Conservation (phyloP, 1,140 invertebrate species). For the Cepaea nemoralis region DNA sequence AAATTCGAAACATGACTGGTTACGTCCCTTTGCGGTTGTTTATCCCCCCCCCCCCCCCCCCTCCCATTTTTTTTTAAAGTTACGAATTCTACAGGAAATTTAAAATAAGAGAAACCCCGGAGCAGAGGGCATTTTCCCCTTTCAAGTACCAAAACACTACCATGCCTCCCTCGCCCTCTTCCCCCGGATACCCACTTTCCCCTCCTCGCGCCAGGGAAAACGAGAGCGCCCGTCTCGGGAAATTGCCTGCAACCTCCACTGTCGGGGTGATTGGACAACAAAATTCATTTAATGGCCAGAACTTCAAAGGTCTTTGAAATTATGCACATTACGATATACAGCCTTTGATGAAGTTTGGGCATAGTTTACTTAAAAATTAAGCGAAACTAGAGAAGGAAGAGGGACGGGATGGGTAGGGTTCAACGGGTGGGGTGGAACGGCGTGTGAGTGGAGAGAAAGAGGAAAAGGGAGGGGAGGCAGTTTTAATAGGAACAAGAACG, state of each 20-base stretch:
- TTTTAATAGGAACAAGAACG: no score
- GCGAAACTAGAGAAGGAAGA: background rate
- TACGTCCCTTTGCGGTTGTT: background rate
- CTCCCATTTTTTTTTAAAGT: background rate
- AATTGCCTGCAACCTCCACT: background rate
- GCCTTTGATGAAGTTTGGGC: constrained; percentile 6
- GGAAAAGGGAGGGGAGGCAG: no score
- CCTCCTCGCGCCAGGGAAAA: background rate
- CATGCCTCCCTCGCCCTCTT: background rate
- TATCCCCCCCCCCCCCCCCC: background rate
- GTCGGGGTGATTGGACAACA: background rate
- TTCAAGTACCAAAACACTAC: background rate
- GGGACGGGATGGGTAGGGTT: background rate
- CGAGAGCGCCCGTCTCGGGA: background rate
- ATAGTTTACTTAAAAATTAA: constrained; percentile 2
- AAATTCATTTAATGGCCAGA: constrained; percentile 7
- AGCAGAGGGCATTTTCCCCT: background rate
- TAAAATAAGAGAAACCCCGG: background rate
- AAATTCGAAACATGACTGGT: constrained; percentile 3
- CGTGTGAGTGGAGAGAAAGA: no score
- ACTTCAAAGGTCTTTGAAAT: constrained; percentile 20
- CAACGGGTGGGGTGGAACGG: no score
- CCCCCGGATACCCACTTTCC: background rate
- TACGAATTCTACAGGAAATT: background rate
- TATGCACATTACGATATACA: constrained; percentile 12